Percentiles rank a stretch among this genome's conserved stretches.
phyloP scores from a whole-genome alignment of 2,797 vertebrate genomes.

The Propithecus perrieri region DNA sequence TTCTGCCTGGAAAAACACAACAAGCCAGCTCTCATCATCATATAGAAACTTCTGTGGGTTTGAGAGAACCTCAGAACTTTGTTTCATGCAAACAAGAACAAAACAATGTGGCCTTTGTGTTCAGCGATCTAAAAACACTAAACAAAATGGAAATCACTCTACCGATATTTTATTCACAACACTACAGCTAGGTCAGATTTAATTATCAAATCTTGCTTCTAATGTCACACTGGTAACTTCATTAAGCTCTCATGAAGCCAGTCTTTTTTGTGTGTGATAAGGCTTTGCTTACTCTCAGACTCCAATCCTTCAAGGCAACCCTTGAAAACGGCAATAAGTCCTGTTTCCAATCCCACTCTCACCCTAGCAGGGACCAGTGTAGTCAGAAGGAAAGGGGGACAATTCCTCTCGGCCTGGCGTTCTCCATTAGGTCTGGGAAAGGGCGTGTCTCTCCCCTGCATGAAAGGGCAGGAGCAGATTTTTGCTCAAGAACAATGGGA shows the following conservation, averaged over 20 bases:
- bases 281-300: background rate
- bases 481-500: background rate
- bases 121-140: background rate
- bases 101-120: background rate
- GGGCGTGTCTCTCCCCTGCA: rapidly evolving
- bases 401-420: background rate
- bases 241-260: background rate
- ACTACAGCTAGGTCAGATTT: background rate
- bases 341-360: too few relatives aligned
- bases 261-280: background rate
- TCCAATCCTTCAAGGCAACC: background rate
- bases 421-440: background rate
- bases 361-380: background rate
- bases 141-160: background rate
- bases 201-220: background rate
- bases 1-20: background rate
- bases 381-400: background rate
- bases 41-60: background rate
- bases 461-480: background rate
- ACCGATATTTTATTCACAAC: background rate
- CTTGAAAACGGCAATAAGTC: background rate
- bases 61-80: background rate
- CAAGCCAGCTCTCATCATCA: background rate
- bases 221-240: background rate
- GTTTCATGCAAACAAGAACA: background rate